phyloP scores from a whole-genome alignment of 2,888 invertebrate genomes.

The Prenolepis imparis region DNA sequence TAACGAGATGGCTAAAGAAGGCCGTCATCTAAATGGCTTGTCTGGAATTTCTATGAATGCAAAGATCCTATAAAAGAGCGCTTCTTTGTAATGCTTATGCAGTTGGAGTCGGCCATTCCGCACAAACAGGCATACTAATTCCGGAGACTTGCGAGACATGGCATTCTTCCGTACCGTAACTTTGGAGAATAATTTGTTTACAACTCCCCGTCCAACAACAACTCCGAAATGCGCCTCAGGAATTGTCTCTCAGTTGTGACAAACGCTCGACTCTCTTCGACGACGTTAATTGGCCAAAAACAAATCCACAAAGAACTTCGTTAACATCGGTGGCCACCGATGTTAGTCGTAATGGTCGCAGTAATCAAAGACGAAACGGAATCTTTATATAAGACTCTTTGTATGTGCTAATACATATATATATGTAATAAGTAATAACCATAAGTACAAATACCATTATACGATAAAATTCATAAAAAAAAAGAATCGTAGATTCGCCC shows the following conservation, averaged over 20 bases:
- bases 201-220: constrained; percentile 11
- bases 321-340: constrained; percentile 6
- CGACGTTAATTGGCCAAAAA: constrained; percentile 34
- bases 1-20: constrained; percentile 20
- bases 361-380: not conserved
- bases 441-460: not conserved
- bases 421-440: not conserved
- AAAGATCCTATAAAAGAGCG: not conserved
- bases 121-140: constrained; percentile 20
- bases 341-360: not conserved
- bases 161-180: constrained; percentile 32
- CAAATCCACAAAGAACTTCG: constrained; percentile 12
- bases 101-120: not conserved
- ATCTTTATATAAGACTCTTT: not conserved
- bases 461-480: not conserved
- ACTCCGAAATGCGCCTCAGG: not conserved
- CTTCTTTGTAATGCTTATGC: constrained; percentile 30
- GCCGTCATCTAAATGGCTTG: constrained; percentile 16
- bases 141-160: not conserved
- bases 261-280: constrained; percentile 20
- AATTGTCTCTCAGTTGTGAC: constrained; percentile 26
- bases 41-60: constrained; percentile 34
- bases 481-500: not conserved
- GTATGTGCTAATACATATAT: not conserved
- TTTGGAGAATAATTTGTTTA: constrained; percentile 48